Evolutionary conservation across 2,888 invertebrate species (phyloP).

Genomic region (Podabrus alpinus): DNA sequence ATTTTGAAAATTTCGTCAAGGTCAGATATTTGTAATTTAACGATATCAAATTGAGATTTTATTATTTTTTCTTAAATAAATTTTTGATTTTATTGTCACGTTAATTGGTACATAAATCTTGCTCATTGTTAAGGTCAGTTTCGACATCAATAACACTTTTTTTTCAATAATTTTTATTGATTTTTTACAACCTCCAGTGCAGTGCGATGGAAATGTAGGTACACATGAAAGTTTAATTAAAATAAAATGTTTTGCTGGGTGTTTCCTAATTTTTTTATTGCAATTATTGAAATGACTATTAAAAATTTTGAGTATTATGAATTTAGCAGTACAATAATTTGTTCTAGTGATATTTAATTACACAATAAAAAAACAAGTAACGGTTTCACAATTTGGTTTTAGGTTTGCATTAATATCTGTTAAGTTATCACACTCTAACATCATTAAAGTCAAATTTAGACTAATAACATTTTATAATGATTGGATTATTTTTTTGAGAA

Average conservation of each 20-base stretch:
- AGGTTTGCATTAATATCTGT: neutral
- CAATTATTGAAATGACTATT: neutral
- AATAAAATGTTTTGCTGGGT: neutral
- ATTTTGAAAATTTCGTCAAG: neutral
- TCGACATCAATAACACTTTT: neutral
- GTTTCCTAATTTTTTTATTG: neutral
- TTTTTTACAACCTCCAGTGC: neutral
- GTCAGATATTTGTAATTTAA: neutral
- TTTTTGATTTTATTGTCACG: neutral
- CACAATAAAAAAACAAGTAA: neutral
- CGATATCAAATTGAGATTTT: neutral
- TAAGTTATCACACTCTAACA: constrained; percentile 2
- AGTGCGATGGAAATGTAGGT: neutral
- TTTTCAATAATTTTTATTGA: neutral
- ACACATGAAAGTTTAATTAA: neutral
- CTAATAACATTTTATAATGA: neutral
- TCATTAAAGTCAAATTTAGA: constrained; percentile 3
- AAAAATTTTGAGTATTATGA: neutral
- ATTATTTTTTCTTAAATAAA: neutral
- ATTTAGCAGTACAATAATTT: neutral
- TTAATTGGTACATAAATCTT: neutral
- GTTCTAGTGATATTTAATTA: neutral
- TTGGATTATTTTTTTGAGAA: neutral
- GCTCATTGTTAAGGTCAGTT: neutral
- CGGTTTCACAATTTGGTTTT: neutral